Conservation (phyloP, 2,888 invertebrate species). For the Mythimna ferrago region DNA sequence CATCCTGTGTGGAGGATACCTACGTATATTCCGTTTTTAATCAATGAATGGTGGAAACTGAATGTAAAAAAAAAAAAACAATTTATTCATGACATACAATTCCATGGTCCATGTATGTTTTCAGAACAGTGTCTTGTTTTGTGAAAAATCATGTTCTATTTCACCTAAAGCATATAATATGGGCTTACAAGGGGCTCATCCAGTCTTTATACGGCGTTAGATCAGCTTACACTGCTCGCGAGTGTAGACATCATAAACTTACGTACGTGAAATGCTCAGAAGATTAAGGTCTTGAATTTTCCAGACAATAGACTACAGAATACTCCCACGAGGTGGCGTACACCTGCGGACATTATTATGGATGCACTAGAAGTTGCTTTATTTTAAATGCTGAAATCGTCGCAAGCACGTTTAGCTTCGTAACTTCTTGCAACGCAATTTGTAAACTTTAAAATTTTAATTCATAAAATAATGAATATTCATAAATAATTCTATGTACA, state of each 20-base stretch:
- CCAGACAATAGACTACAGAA: conserved; percentile 67
- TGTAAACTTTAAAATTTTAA: background rate
- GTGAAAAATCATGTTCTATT: conserved; percentile 27
- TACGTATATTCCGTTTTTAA: too few species aligned
- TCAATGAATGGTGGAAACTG: too few species aligned
- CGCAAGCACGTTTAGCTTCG: background rate
- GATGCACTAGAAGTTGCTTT: conserved; percentile 6
- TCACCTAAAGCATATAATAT: conserved; percentile 35
- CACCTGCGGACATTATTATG: conserved; percentile 49
- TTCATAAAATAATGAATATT: background rate
- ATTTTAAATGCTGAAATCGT: conserved; percentile 11
- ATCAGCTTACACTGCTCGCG: conserved; percentile 59
- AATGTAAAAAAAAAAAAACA: too few species aligned
- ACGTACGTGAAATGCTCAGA: conserved; percentile 63
- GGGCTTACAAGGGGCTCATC: conserved; percentile 46
- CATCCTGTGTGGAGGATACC: too few species aligned
- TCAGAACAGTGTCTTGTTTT: background rate
- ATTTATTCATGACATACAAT: too few species aligned
- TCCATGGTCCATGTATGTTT: background rate
- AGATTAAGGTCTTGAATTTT: conserved; percentile 70
- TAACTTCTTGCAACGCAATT: background rate
- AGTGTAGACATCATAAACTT: conserved; percentile 63
- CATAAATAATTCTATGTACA: background rate
- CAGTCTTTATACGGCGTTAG: conserved; percentile 49
- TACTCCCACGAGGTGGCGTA: conserved; percentile 50